Conservation (phyloP, 2,113 vertebrate genomes). For the Azemiops feae region DNA sequence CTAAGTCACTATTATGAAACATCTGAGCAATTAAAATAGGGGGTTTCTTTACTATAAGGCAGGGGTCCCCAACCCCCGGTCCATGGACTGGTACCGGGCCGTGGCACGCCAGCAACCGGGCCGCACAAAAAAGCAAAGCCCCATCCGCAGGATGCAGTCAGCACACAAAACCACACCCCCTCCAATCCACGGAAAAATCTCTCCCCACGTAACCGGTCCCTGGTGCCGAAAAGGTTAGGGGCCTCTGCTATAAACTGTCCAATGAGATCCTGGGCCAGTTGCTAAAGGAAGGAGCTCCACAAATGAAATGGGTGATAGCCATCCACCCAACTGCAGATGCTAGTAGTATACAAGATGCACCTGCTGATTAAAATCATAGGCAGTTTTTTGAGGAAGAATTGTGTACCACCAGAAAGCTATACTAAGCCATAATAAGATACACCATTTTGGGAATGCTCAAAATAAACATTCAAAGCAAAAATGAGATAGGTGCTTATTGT, state of each 20-base stretch:
- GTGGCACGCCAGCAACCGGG: too few species aligned
- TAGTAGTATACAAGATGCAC: too few species aligned
- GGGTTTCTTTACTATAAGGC: too few species aligned
- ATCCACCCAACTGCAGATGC: not conserved
- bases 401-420: not conserved
- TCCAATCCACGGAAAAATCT: too few species aligned
- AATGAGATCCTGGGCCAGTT: not conserved
- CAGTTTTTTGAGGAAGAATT: not conserved
- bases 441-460: not conserved
- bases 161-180: too few species aligned
- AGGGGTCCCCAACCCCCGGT: too few species aligned
- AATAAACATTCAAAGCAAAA: not conserved
- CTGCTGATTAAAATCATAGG: not conserved
- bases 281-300: not conserved
- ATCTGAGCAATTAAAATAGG: not conserved
- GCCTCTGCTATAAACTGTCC: not conserved
- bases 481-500: not conserved
- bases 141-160: too few species aligned
- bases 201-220: too few species aligned
- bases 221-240: too few species aligned
- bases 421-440: too few species aligned
- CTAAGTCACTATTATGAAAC: not conserved
- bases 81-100: too few species aligned
- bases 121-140: too few species aligned
- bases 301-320: not conserved